Base-by-base conservation (phyloP, 2,113 vertebrate genomes). In the Tor tambroides region DNA sequence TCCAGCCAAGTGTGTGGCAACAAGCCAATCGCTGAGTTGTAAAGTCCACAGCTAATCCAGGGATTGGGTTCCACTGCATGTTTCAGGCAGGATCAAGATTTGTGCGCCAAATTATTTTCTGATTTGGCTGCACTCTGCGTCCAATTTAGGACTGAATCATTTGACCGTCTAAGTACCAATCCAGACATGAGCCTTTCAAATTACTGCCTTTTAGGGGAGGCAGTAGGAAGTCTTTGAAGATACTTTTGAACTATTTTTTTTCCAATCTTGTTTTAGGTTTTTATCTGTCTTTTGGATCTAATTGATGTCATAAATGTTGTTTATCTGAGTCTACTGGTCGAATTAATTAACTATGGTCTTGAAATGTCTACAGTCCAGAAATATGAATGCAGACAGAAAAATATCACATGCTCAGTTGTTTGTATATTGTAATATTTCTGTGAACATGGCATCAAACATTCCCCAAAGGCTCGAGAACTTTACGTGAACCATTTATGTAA, bases 101-200 rank as follows among this genome's bases (percentile, higher is more conserved):
- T 89, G 78, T 59, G 43, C 80, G 90, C 93, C 91, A 94, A 95
- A 95, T 92, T 93, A 93, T 93, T 93, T 94, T 94, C 87, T 89
- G 90, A 93, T 92, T 92, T 92, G 93, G 91, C 92, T 92, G 89
- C 88, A 89, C 88, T 91, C 88, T 30, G 86, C 90, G 88, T 88
- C 86, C 84, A 91, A 93, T 89, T 92, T 92, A 88, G 89, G 89
- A 91, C 89, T 86, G 88, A 92, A 92, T 94, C 90, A 91, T 93
- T 91, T 94, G 93, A 94, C 92, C 91, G 43, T 92, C 93, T 93
- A 92, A 93, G 91, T 88, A 93, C 89, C 92, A 90, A 92, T 92
- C 90, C 92, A 93, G 92, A 94, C 93, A 91, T 91, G 93, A 93
- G 92, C 92, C 92, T 91, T 89, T 90, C 92, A 94, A 95, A 93